Evolutionary conservation across 2,888 invertebrate species (phyloP).

Genomic region (Trachelus tabidus): DNA sequence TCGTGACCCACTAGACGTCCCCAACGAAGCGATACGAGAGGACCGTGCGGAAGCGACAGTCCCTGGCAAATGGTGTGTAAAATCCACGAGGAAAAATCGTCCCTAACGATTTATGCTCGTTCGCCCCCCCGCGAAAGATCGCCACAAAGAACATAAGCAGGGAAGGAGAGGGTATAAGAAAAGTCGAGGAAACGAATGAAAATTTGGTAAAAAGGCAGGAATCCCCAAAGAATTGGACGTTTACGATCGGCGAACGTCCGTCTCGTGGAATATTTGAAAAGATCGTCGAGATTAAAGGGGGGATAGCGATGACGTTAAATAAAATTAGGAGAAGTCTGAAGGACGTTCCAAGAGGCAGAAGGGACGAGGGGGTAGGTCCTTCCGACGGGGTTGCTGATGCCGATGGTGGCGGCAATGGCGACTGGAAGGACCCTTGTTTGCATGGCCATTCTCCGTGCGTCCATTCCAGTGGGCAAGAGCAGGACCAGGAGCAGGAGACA

Average conservation of each 20-base stretch:
- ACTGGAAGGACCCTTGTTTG: slow-evolving; percentile 57
- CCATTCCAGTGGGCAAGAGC: slow-evolving; percentile 36
- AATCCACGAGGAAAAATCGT: slow-evolving; percentile 35
- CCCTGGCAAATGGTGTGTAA: slow-evolving; percentile 50
- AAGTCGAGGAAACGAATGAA: neutral
- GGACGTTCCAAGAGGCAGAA: neutral
- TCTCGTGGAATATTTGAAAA: neutral
- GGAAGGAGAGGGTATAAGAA: neutral
- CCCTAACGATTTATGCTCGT: neutral
- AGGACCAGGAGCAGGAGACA: slow-evolving; percentile 12
- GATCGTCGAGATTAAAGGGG: slow-evolving; percentile 28
- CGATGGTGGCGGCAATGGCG: slow-evolving; percentile 25
- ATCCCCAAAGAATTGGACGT: neutral
- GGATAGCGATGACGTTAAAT: slow-evolving; percentile 29
- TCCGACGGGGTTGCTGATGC: neutral
- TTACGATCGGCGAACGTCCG: neutral
- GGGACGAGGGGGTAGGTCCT: slow-evolving; percentile 10
- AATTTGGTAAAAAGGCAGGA: neutral
- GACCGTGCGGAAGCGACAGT: slow-evolving; percentile 41
- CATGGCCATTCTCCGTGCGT: slow-evolving; percentile 60
- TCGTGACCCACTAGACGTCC: slow-evolving; percentile 12
- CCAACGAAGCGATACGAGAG: slow-evolving; percentile 38
- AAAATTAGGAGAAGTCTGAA: slow-evolving; percentile 31
- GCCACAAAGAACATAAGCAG: neutral
- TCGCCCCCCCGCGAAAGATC: neutral